Base-by-base conservation (phyloP, 2,888 invertebrate species). In the Lycophotia porphyrea region DNA sequence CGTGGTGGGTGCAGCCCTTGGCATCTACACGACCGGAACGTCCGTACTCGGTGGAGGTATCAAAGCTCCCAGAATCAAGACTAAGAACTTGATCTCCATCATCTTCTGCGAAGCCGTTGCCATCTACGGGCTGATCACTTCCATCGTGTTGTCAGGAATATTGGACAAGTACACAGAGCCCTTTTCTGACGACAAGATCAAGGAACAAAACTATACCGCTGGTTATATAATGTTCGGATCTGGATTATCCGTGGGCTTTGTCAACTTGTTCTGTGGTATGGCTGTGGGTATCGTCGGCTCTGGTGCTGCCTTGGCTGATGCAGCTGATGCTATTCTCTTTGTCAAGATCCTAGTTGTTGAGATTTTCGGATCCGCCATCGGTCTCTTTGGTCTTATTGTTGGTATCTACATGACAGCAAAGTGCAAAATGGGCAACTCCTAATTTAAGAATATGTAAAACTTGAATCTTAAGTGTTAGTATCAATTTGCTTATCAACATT, bases 81-180 rank as follows among this genome's bases (percentile, higher is more conserved):
- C 99, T 74, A 99, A 99, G 96, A 99, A 99, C 96, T 97, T 99
- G 93, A 99, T 99, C 93, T 99, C 99, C 71, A 99, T 99, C 89
- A 99, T 99, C 95, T 99, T 99, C 97, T 99, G 99, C 94, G 99
- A 99, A 96, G 99, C 99, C 86, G 99, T 99, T 8, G 99, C 99
- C 85, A 99, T 99, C 96, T 99, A 99, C 95, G 99, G 99, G 42
- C 97, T 99, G 84, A 99, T 99, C 91, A 99, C 99, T 90, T 99
- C 99, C 64, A 99, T 99, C 93, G 99, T 99, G 58, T 97, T 99
- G 80, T 98, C 99, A 61, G 99, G 99, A 86, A 97, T 98, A 93
- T 95, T 99, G 88, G 98, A 98, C 82, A 94, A 95, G 89, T 97
- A 97, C 91, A 94, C 96, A 52, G 96, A 96, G 89, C 94, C 95